Base-by-base conservation (phyloP, 2,888 invertebrate species). In the Calameuta filiformis region DNA sequence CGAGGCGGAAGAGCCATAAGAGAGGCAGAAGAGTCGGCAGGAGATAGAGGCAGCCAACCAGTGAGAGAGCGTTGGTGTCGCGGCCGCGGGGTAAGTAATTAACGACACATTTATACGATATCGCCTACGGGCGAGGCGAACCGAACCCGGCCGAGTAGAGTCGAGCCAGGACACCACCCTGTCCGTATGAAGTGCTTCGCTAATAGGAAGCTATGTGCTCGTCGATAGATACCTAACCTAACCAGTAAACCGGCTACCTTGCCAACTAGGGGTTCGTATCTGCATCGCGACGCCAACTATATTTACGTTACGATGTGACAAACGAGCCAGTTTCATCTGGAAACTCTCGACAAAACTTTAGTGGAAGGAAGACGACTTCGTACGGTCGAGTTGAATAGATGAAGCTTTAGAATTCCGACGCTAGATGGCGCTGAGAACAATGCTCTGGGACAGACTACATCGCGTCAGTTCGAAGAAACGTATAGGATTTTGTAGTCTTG, bases 81-180 rank as follows among this genome's bases (percentile, higher is more conserved):
- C 85, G 89, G 84, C 86, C 87, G 83, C 88, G 86, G 87, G 86
- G 87, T 90, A 90, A 89, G 89, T 90, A 90, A 90, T 90, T 90
- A 90, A 90, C 90, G 90, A 87, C 90, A 88, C 89, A 87, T 90
- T 90, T 90, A 89, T 90, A 89, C 90, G 88, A 90, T 90, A 90
- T 90, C 88, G 90, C 85, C 84, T 79, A 83, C 82, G 82, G 84
- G 80, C 76, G 78, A 76, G 74, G 77, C 76, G 75, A 80, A 73
- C 68, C 73, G 77, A 78, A 74, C 76, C 73, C 75, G 81, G 79
- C 79, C 83, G 84, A 83, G 75, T 71, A 77, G 81, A 83, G 82
- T 81, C 84, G 80, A 84, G 82, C 85, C 83, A 82, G 85, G 84
- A 86, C 56, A 56, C 56, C 56, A 78, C 84, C 85, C 82, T 83